Conservation (phyloP, 1,140 invertebrate genomes). For the Telenomus remus region DNA sequence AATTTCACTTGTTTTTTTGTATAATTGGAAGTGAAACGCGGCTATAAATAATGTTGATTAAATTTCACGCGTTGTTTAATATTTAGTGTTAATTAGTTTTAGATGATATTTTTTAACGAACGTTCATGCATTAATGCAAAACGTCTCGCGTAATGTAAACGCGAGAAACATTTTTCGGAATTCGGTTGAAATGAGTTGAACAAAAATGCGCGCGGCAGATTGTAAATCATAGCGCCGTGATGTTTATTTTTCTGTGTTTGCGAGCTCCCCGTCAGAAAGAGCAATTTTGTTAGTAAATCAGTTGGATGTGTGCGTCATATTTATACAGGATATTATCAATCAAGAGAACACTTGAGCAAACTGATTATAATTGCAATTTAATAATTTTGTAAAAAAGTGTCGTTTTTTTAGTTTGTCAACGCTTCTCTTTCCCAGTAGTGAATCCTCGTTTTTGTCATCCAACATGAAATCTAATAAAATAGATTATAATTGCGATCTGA, state of each 20-base stretch:
- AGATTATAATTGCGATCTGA: too few species aligned
- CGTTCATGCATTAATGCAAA: conserved; percentile 5
- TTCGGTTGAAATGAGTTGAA: conserved; percentile 16
- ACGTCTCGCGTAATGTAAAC: conserved; percentile 10
- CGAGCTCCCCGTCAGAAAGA: neutral
- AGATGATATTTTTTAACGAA: conserved; percentile 22
- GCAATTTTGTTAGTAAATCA: conserved; percentile 34
- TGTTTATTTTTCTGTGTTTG: conserved; percentile 25
- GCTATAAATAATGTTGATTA: conserved; percentile 10
- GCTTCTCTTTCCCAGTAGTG: too few species aligned
- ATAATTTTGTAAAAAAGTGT: too few species aligned
- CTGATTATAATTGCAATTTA: too few species aligned
- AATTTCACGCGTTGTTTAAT: conserved; percentile 6
- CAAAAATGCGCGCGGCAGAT: conserved; percentile 9
- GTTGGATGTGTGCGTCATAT: neutral
- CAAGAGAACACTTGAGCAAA: too few species aligned
- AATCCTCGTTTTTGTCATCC: too few species aligned
- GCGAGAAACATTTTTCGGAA: conserved; percentile 3
- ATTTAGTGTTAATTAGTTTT: conserved; percentile 38
- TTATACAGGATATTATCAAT: too few species aligned
- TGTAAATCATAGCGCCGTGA: conserved; percentile 24
- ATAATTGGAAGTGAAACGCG: neutral
- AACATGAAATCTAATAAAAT: too few species aligned
- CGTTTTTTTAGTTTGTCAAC: too few species aligned
- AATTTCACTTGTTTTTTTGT: neutral